phyloP scores from a whole-genome alignment of 2,888 invertebrate genomes.

The Pollenia amentaria region DNA sequence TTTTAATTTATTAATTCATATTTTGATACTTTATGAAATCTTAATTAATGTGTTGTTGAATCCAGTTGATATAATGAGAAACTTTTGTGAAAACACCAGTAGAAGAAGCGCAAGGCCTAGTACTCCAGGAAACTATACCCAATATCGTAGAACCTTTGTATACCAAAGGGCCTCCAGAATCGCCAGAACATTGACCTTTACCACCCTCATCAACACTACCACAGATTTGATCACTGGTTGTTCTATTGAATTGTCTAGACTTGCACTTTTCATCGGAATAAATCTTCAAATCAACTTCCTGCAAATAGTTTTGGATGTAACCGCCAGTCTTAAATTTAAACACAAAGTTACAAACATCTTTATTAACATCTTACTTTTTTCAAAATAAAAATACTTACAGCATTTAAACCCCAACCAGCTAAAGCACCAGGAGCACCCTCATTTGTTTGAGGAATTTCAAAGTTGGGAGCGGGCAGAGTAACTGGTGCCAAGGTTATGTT shows the following conservation, averaged over 20 bases:
- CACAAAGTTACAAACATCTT: neutral
- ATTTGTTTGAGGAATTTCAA: slow-evolving; percentile 77
- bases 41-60: slow-evolving; percentile 76
- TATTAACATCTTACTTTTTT: neutral
- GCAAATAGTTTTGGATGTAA: slow-evolving; percentile 79
- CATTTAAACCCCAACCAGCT: slow-evolving; percentile 82
- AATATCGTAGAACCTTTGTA: slow-evolving; percentile 77
- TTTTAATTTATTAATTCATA: too few relatives aligned
- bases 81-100: slow-evolving; percentile 85
- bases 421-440: slow-evolving; percentile 77
- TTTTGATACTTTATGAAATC: slow-evolving; percentile 1
- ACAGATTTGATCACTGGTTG: slow-evolving; percentile 83
- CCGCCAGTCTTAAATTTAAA: slow-evolving; percentile 81
- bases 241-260: slow-evolving; percentile 77
- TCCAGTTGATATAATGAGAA: slow-evolving; percentile 82
- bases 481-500: slow-evolving; percentile 78
- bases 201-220: slow-evolving; percentile 81
- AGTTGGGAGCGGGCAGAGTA: slow-evolving; percentile 77
- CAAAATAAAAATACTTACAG: slow-evolving; percentile 73
- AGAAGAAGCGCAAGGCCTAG: slow-evolving; percentile 84
- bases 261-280: slow-evolving; percentile 83
- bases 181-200: slow-evolving; percentile 83
- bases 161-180: slow-evolving; percentile 82
- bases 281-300: slow-evolving; percentile 82
- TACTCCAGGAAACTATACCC: slow-evolving; percentile 85